Evolutionary conservation across 2,113 vertebrate genomes (phyloP), one percentile per base, ranked within the genome.

Genomic region (Phainopepla nitens): DNA sequence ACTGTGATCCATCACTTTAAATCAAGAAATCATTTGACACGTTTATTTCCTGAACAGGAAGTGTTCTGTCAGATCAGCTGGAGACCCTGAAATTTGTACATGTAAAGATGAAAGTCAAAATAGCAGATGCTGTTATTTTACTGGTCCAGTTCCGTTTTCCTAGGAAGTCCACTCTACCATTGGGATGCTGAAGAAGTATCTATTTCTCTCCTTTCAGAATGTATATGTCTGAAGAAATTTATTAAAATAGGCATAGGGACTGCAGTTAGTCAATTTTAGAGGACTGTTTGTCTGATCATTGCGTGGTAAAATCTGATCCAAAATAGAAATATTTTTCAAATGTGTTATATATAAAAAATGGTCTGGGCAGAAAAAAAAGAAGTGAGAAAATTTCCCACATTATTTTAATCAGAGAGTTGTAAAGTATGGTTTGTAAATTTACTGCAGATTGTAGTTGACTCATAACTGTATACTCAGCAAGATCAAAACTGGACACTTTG

Each of bases 41-140:
- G 2, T 98, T 97, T 98, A 97, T 97, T 97, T 98, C 95, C 96
- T 94, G 65, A 93, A 62, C 92, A 96, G 98, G 97, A 97, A 98
- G 89, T 82, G 69, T 89, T 93, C 89, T 96, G 93, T 96, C 93
- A 95, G 92, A 96, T 95, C 96, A 97, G 90, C 84, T 96, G 89
- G 96, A 97, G 98, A 93, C 82, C 71, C 89, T 96, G 94, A 97
- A 96, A 96, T 96, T 58, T 73, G 93, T 95, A 60, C 50, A 93
- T 86, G 61, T 89, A 85, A 79, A 97, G 97, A 97, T 96, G 89
- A 96, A 97, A 97, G 88, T 88, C 57, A 12, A 71, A 95, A 89
- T 69, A 95, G 91, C 91, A 95, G 95, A 61, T 15, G 15, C 85
- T 94, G 68, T 72, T 94, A 71, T 91, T 96, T 95, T 96, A 94